Base-by-base conservation (phyloP, 2,113 vertebrate species). In the Salvelinus namaycush region DNA sequence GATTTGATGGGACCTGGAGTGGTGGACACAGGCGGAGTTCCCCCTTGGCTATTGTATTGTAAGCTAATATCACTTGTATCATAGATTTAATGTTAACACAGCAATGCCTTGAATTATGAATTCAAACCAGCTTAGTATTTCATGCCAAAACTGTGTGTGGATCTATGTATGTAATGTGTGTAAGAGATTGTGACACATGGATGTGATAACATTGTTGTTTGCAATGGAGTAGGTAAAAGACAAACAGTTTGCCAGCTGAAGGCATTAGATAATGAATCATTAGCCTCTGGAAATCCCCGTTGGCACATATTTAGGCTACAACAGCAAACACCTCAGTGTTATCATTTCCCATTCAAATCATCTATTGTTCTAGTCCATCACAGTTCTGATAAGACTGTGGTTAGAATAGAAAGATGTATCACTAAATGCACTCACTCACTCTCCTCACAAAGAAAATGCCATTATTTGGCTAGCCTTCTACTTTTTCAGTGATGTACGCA, bases 1-100 rank as follows among this genome's bases (percentile, higher is more conserved):
- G 44, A 59, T 77, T 81, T 70, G 75, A 77, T 65, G 71, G 62
- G 11, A 31, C 39, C 39, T 68, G 67, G 1, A 39, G 27, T 27
- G 27, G 44, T n/a, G 39, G 16, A 31, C 7, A n/a, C 9, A 13
- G 57, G 8, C 70, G 31, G 51, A 49, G 62, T 9, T 44, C 39
- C 39, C 39, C 2, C 51, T n/a, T 12, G 9, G 29, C 67, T 22
- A 16, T 70, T 24, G 70, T 62, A 68, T 44, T 11, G 39, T 44
- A 44, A 29, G 31, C 70, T 44, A 26, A 73, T 8, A 34, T 31
- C 8, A 57, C 54, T 73, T 73, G 75, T 54, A 18, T 18, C 12
- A 54, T 54, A 54, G 13, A 54, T 54, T 1, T 54, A 54, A 18
- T 54, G 12, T 54, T 18, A 54, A 54, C 51, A 54, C 51, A 54